These are phyloP conservation scores for Heterohyrax brucei DNA, from an alignment of 2,797 vertebrate genomes.

Conservation along the genomic window DNA sequence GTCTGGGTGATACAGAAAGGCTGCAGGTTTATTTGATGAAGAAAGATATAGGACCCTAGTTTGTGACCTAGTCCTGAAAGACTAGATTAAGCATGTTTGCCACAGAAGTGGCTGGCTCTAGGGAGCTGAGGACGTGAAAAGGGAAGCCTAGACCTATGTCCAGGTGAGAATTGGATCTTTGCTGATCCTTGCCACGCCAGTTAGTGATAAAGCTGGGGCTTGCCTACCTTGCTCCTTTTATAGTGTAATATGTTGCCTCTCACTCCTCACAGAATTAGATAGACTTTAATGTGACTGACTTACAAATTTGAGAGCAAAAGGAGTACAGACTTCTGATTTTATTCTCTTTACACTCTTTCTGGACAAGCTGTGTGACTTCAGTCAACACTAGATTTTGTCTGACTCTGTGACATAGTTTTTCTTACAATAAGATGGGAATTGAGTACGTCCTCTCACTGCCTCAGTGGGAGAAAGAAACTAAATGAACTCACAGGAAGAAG, in stretches of 20 bases:
- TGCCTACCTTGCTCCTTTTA: neutral
- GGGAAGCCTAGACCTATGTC: neutral
- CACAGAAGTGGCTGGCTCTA: neutral
- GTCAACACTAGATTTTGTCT: neutral
- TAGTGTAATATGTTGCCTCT: neutral
- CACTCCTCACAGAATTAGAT: neutral
- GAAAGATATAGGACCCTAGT: neutral
- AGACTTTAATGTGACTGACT: neutral
- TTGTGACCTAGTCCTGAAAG: neutral
- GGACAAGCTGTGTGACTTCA: neutral
- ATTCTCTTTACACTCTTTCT: neutral
- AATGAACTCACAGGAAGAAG: constrained; percentile 33
- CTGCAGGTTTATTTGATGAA: neutral
- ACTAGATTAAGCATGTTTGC: neutral
- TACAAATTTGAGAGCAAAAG: neutral
- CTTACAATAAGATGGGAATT: neutral
- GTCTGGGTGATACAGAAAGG: neutral
- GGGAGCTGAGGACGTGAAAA: neutral
- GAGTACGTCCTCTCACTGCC: neutral
- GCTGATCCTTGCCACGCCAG: neutral
- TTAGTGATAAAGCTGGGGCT: too few species aligned
- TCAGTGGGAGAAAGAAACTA: neutral
- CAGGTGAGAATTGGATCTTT: neutral
- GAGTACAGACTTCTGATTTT: neutral
- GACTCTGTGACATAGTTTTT: neutral